These are phyloP conservation scores for Proterorhinus semilunaris DNA, from an alignment of 2,113 vertebrate species.

Conservation along the genomic window DNA sequence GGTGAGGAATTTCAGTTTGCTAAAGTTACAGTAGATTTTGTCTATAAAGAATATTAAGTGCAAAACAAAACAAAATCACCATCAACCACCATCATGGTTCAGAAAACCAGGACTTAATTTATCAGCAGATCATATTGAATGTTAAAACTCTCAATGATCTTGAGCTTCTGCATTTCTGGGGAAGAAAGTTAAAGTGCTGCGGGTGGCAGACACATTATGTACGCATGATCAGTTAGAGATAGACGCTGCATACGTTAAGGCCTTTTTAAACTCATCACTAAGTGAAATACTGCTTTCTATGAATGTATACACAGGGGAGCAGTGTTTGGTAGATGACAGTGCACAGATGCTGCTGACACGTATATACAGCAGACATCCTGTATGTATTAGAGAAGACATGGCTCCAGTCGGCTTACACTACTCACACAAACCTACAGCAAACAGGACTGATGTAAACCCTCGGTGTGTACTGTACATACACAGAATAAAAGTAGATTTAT, in stretches of 20 bases:
- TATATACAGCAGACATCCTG: conserved; percentile 55
- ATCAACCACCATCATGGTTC: conserved; percentile 15
- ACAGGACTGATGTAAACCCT: conserved; percentile 21
- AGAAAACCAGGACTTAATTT: conserved; percentile 22
- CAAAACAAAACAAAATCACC: not conserved
- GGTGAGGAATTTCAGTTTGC: too few relatives aligned
- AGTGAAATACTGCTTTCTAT: conserved; percentile 37
- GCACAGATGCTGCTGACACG: conserved; percentile 50
- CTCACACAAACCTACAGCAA: conserved; percentile 8
- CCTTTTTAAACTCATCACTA: conserved; percentile 40
- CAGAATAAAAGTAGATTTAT: too few relatives aligned
- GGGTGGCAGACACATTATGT: not conserved
- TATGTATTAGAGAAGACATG: conserved; percentile 49
- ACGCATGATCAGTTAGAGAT: conserved; percentile 21
- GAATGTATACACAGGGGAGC: conserved; percentile 23
- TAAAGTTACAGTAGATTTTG: too few relatives aligned
- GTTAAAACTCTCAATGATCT: conserved; percentile 1
- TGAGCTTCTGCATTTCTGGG: not conserved
- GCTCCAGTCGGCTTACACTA: conserved; percentile 49
- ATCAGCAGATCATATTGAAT: conserved; percentile 23
- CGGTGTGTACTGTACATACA: not conserved
- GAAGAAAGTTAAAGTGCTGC: not conserved
- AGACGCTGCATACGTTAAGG: conserved; percentile 24
- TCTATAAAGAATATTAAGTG: too few relatives aligned
- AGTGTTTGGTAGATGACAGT: conserved; percentile 24